A percentile compares a stretch with the other conserved stretches of the same genome.
Conservation (phyloP, 2,888 invertebrate species). For the Metalampra italica region DNA sequence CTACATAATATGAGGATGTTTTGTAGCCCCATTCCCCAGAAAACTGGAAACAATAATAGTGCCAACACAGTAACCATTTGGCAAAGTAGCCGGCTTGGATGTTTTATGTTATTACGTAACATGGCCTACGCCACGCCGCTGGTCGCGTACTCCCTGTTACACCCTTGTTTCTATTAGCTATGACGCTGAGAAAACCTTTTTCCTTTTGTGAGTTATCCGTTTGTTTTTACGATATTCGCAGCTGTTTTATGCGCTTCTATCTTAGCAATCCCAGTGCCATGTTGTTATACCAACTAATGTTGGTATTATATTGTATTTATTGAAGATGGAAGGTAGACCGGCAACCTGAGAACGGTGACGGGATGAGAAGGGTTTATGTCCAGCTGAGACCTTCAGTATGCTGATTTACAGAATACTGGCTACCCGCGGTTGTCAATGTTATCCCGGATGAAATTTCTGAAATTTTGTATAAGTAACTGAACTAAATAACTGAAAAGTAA, state of each 20-base stretch:
- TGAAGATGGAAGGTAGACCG: no score
- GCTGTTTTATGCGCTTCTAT: not conserved
- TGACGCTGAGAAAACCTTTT: conserved; percentile 33
- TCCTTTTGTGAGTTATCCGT: conserved; percentile 31
- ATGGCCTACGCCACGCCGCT: conserved; percentile 11
- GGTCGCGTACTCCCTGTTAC: conserved; percentile 25
- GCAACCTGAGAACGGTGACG: no score
- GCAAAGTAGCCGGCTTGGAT: conserved; percentile 28
- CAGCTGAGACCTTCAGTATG: no score
- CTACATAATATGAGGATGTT: no score
- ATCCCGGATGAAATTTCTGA: no score
- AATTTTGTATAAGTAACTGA: no score
- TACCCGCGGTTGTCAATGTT: no score
- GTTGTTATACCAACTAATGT: no score
- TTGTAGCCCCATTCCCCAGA: not conserved
- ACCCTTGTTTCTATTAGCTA: conserved; percentile 36
- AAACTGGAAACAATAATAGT: not conserved
- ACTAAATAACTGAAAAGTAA: no score
- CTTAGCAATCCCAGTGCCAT: not conserved
- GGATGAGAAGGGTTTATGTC: no score
- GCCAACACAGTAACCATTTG: conserved; percentile 24
- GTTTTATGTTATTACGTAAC: conserved; percentile 26
- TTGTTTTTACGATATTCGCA: conserved; percentile 29
- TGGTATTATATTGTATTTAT: no score
- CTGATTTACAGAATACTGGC: no score